Base-by-base conservation (phyloP, 2,113 vertebrate species). In the Garra rufa region DNA sequence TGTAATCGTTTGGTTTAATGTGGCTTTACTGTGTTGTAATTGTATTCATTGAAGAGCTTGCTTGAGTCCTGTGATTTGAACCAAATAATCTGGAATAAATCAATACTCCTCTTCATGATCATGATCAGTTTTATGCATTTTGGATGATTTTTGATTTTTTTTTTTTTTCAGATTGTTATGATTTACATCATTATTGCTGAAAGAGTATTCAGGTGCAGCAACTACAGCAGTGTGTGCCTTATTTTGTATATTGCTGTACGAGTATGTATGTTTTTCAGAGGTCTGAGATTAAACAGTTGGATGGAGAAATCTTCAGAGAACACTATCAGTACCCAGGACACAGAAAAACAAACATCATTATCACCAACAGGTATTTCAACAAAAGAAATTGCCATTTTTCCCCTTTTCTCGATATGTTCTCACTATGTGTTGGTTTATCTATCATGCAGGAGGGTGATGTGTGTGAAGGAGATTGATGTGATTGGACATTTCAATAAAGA, bases 381-480 rank as follows among this genome's bases (percentile, higher is more conserved):
- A 26, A 43, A 43, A 26, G 14, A 15, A 43, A 7, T 9, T 81
- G 76, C 76, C 76, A 19, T 11, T 9, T 89, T 84, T 87, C 8
- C 92, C 81, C 71, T 38, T 28, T 17, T 21, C 19, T 15, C 3
- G 48, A 34, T 34, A 34, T 34, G 10, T 73, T 69, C n/a, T 50
- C 14, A 10, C 38, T 80, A 11, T 78, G 48, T 61, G 4, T 78
- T 7, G 71, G 6, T 85, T 44, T 52, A 15, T 83, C 13, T 61
- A 61, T 65, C 6, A 26, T 41, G 43, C 30, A 99, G 98, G 94
- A 95, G 98, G 85, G 95, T 99, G 9, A 83, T 99, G 55, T 95
- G 90, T 86, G 70, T 99, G 75, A 99, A 97, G 89, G 96, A 99
- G 92, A 92, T 98, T 30, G 97, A 99, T 88, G 95, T 99, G 79